Conservation (phyloP, 53 echinoderm and acorn worm genomes). For the Paracentrotus lividus region DNA sequence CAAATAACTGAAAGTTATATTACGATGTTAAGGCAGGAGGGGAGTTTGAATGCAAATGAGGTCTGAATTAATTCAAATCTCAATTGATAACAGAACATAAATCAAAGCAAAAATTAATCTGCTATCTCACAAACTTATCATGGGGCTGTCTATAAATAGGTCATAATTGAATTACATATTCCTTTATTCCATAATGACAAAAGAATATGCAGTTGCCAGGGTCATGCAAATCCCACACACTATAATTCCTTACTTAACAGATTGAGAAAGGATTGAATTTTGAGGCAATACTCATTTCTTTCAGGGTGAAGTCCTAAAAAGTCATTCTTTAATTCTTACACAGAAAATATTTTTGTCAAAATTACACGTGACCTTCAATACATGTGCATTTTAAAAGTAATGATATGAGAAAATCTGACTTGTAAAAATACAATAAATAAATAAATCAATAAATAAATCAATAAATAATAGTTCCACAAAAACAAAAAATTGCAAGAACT, state of each 20-base stretch:
- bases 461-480: too few species aligned
- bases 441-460: too few species aligned
- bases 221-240: slow-evolving; percentile 50
- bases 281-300: slow-evolving; percentile 41
- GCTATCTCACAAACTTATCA: slow-evolving; percentile 25
- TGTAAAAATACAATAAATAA: too few species aligned
- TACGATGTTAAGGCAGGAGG: neutral
- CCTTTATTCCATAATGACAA: slow-evolving; percentile 32
- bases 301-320: slow-evolving; percentile 29
- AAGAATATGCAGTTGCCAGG: slow-evolving; percentile 6
- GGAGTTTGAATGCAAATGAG: slow-evolving; percentile 17
- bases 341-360: neutral
- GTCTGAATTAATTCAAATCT: slow-evolving; percentile 40
- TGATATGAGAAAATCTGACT: neutral
- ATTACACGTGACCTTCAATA: neutral
- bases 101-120: slow-evolving; percentile 37
- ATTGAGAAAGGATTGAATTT: neutral
- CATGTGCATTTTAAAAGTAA: neutral
- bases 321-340: neutral
- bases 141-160: slow-evolving; percentile 48
- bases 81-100: slow-evolving; percentile 13
- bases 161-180: slow-evolving; percentile 51
- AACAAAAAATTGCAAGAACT: too few species aligned
- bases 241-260: slow-evolving; percentile 13
- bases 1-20: neutral